Base-by-base conservation (phyloP, 2,888 invertebrate species). In the Helleia helle region DNA sequence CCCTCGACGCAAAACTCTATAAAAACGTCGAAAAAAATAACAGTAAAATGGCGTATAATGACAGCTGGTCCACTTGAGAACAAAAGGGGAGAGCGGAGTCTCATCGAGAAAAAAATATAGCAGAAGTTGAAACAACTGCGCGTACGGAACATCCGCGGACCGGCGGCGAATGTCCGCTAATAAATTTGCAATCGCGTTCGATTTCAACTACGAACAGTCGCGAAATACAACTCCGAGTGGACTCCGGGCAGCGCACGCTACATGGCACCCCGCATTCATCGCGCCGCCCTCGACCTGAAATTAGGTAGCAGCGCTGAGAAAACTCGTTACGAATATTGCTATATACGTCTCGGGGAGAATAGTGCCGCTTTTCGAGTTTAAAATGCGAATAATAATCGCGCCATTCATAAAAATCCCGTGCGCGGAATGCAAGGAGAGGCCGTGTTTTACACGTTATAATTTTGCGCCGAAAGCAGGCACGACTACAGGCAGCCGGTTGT, bases 21-120 rank as follows among this genome's bases (percentile, higher is more conserved):
- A 73, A 85, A 83, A 83, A 79, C 76, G 71, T 74, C 79, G 71
- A 84, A 83, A 83, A 80, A 83, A 80, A 77, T n/a, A n/a, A n/a
- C n/a, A 70, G 77, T 83, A 81, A 81, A 85, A 85, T 86, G 77
- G 84, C 84, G 84, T 80, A 86, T 85, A 86, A 86, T 86, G 85
- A 86, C 85, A 85, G 85, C 85, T 85, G 85, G 85, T 83, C 84
- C 85, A 86, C 85, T 86, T 85, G 84, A 84, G 81, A 84, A 85
- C 84, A 85, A 84, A 83, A 76, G 84, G 77, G 81, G 84, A 76
- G 75, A 80, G 79, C 71, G 56, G 74, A 74, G 80, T 61, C 77
- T 73, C 79, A 79, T 69, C 67, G 83, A 79, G 83, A 74, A 83
- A 84, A 79, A 83, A 84, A 81, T 80, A 81, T 67, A 72, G 68